Evolutionary conservation across 2,888 invertebrate genomes (phyloP).

Genomic region (Limnephilus marmoratus): DNA sequence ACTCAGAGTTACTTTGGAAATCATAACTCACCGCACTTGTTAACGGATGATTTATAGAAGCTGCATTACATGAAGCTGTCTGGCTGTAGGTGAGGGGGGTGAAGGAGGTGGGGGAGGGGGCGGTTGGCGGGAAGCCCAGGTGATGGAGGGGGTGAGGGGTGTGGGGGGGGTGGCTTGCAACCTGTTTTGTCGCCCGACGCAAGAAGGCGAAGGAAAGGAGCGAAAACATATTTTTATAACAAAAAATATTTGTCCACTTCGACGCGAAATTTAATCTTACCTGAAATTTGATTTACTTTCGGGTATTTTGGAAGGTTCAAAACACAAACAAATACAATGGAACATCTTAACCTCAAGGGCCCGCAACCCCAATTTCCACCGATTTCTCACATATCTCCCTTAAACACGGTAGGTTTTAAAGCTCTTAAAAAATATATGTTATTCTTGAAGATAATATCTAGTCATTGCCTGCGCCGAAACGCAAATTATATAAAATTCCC

Average conservation of each 20-base stretch:
- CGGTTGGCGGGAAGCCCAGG: not conserved
- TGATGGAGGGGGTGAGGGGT: not conserved
- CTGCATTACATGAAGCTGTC: slow-evolving; percentile 21
- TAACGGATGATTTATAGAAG: slow-evolving; percentile 38
- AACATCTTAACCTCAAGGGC: not conserved
- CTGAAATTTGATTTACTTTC: not conserved
- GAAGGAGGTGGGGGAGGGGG: not conserved
- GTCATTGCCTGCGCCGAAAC: no score
- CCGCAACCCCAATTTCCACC: no score
- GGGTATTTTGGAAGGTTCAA: not conserved
- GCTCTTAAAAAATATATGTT: no score
- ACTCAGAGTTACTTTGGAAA: slow-evolving; percentile 32
- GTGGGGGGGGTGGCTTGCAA: not conserved
- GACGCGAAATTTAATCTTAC: not conserved
- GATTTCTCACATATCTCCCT: no score
- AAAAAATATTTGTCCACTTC: not conserved
- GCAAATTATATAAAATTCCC: no score
- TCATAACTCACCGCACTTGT: slow-evolving; percentile 39
- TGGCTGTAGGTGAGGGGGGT: not conserved
- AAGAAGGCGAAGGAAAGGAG: not conserved
- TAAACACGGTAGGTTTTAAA: no score
- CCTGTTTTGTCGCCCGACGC: not conserved
- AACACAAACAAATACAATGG: not conserved
- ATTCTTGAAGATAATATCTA: no score
- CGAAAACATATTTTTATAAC: not conserved